A percentile compares a stretch with the other conserved stretches of the same genome.
Evolutionary conservation across 2,113 vertebrate genomes (phyloP).

Genomic region (Mungos mungo): DNA sequence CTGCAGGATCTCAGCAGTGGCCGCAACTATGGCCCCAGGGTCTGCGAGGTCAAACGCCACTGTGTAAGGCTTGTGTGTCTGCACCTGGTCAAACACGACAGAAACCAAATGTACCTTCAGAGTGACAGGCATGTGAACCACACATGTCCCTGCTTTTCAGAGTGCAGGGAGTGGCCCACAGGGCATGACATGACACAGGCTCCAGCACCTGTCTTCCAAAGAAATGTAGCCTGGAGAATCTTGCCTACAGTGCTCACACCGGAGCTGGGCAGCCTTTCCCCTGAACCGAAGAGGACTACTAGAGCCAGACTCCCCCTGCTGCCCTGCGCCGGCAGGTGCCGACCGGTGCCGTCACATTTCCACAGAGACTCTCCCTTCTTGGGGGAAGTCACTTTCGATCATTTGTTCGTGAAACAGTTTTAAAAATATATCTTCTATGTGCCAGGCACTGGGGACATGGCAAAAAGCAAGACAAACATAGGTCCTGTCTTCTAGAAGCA

Average conservation of each 20-base stretch:
- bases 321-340: neutral
- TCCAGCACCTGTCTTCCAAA: neutral
- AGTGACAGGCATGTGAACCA: neutral
- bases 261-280: neutral
- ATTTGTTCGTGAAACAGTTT: neutral
- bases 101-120: neutral
- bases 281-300: neutral
- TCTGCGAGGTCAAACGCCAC: constrained; percentile 93
- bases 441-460: neutral
- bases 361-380: neutral
- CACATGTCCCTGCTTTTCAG: neutral
- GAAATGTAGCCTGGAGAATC: neutral
- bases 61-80: constrained; percentile 87
- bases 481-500: neutral
- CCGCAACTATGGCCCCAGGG: constrained; percentile 80
- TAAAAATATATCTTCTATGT: neutral
- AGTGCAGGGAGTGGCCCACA: neutral
- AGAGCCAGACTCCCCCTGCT: neutral
- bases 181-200: neutral
- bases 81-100: constrained; percentile 57
- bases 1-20: constrained; percentile 90
- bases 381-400: neutral
- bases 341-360: too few species aligned
- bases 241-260: too few species aligned
- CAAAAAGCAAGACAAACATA: neutral